Percentiles rank a stretch among this genome's conserved stretches.
Evolutionary conservation across 2,797 vertebrate genomes (phyloP).

Genomic region (Halcyon leucocephala): DNA sequence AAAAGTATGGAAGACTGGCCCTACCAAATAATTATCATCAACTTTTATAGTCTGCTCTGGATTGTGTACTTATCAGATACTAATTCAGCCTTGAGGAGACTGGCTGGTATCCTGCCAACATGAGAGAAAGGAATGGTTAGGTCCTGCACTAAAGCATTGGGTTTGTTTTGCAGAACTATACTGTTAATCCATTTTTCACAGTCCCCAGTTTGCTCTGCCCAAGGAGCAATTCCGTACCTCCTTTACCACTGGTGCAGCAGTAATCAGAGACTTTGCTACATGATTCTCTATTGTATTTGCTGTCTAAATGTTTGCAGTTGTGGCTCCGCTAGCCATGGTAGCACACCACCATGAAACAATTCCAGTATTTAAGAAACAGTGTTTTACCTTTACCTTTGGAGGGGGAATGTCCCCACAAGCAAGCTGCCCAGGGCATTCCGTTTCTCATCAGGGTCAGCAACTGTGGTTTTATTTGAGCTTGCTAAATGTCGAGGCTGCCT

Average conservation of each 20-base stretch:
- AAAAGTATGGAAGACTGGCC: background rate
- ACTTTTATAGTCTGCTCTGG: background rate
- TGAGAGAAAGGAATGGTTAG: fast-evolving
- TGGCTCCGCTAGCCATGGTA: background rate
- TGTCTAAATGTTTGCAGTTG: background rate
- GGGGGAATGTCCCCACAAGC: background rate
- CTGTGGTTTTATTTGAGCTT: background rate
- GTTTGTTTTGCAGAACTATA: background rate
- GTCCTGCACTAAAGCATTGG: background rate
- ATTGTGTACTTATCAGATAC: background rate
- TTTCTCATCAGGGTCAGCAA: background rate
- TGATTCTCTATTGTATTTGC: background rate
- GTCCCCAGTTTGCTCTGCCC: background rate
- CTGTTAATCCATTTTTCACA: background rate
- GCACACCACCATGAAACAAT: background rate
- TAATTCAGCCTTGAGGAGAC: background rate
- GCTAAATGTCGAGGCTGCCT: background rate
- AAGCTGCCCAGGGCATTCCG: background rate
- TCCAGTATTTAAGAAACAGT: background rate
- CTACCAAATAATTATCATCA: conserved; percentile 19
- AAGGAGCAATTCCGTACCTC: background rate
- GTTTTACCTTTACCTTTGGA: background rate
- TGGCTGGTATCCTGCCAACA: background rate
- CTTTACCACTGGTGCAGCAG: background rate
- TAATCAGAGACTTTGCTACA: background rate